Percentiles rank a stretch among this genome's conserved stretches.
These are phyloP conservation scores for Hirtodrosophila histrioides DNA, from an alignment of 2,888 invertebrate genomes.

Conservation along the genomic window DNA sequence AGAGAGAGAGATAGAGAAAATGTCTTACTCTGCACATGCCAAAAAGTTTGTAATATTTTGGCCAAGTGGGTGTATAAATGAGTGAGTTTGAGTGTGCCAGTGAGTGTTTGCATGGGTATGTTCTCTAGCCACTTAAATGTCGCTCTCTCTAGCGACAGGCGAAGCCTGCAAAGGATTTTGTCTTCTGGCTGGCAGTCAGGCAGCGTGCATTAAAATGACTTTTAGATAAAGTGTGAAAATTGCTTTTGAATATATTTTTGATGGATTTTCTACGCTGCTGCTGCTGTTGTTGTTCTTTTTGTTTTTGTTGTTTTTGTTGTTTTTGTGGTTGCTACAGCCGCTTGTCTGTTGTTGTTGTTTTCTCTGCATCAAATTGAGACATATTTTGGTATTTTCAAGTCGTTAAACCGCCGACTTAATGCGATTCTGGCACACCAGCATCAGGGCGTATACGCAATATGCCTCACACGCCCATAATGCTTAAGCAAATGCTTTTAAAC, in stretches of 20 bases:
- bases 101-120: slow-evolving; percentile 18
- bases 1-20: neutral
- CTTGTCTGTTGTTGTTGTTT: slow-evolving; percentile 5
- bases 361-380: slow-evolving; percentile 49
- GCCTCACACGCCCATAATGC: slow-evolving; percentile 12
- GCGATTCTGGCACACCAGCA: slow-evolving; percentile 10
- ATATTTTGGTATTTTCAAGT: slow-evolving; percentile 51
- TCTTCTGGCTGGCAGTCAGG: slow-evolving; percentile 10
- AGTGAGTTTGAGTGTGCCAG: slow-evolving; percentile 7
- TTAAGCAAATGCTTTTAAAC: slow-evolving; percentile 26
- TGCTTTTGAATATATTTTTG: slow-evolving; percentile 65
- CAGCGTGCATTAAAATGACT: slow-evolving; percentile 62
- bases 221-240: slow-evolving; percentile 65
- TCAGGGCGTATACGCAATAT: slow-evolving; percentile 40
- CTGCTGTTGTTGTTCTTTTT: slow-evolving; percentile 11
- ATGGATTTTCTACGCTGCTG: slow-evolving; percentile 31
- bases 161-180: slow-evolving; percentile 48
- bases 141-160: neutral
- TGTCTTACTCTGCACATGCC: slow-evolving; percentile 27
- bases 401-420: slow-evolving; percentile 44
- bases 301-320: slow-evolving; percentile 2
- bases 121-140: slow-evolving; percentile 12
- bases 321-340: no score
- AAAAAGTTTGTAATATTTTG: slow-evolving; percentile 50
- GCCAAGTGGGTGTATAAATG: slow-evolving; percentile 27